phyloP scores from a whole-genome alignment of 2,113 vertebrate genomes.

The Cyprinodon tularosa region DNA sequence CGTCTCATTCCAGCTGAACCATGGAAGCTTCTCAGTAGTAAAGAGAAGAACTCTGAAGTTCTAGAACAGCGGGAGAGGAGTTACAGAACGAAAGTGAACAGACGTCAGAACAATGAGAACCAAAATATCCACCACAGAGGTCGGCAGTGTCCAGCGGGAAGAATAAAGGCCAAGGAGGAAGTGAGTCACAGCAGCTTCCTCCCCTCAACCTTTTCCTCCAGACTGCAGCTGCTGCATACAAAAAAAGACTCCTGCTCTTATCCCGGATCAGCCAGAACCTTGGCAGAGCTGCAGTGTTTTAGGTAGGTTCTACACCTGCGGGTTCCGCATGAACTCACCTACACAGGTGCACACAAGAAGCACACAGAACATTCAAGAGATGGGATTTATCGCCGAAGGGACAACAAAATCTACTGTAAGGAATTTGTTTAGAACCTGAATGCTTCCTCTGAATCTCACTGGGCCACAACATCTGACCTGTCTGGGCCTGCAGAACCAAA shows the following conservation, averaged over 20 bases:
- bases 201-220: constrained; percentile 32
- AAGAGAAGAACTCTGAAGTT: neutral
- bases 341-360: neutral
- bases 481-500: neutral
- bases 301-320: neutral
- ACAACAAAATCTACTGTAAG: too few relatives aligned
- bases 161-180: constrained; percentile 54
- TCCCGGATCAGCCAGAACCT: constrained; percentile 1
- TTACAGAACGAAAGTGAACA: neutral
- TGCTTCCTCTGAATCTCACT: neutral
- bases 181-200: constrained; percentile 62
- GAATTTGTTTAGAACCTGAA: neutral
- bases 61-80: neutral
- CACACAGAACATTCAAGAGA: neutral
- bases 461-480: neutral
- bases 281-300: neutral
- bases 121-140: constrained; percentile 11
- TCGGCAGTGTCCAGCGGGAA: constrained; percentile 26
- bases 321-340: neutral
- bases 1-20: too few relatives aligned
- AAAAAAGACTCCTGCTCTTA: constrained; percentile 16
- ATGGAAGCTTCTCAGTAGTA: too few relatives aligned
- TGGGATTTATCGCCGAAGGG: too few relatives aligned
- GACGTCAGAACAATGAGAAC: neutral
- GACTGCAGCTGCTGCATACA: neutral